Conservation (phyloP, 2,797 vertebrate genomes). For the Micrastur ruficollis region DNA sequence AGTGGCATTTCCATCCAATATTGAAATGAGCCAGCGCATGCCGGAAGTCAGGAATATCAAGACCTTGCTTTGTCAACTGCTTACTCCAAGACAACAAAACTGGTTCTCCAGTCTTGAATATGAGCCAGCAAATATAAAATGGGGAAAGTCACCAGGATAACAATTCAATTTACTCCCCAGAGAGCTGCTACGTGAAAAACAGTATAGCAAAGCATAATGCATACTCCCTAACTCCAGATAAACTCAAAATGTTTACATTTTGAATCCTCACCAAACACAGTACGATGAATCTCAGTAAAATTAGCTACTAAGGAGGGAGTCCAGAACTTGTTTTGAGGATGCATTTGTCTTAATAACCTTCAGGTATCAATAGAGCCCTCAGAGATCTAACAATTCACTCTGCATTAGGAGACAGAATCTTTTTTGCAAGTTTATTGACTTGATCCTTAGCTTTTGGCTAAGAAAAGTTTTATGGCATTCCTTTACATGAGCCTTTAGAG, state of each 20-base stretch:
- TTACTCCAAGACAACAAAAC: not conserved
- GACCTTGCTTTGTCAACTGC: not conserved
- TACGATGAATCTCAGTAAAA: not conserved
- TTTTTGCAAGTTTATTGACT: not conserved
- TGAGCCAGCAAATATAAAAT: not conserved
- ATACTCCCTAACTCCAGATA: not conserved
- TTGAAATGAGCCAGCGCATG: not conserved
- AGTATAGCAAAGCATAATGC: not conserved
- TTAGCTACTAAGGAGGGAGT: not conserved
- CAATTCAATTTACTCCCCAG: not conserved
- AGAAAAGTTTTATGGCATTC: not conserved
- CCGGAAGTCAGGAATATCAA: not conserved
- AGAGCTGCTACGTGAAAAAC: not conserved
- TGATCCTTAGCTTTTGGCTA: not conserved
- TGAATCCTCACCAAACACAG: not conserved
- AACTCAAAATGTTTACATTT: not conserved
- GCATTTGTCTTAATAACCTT: not conserved
- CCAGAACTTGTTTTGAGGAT: not conserved
- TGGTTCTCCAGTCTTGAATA: not conserved
- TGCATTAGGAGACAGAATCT: not conserved
- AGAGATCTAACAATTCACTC: not conserved
- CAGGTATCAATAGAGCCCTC: not conserved
- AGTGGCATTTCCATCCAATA: not conserved
- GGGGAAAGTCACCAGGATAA: not conserved
- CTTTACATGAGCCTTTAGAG: not conserved